A percentile compares a stretch with the other conserved stretches of the same genome.
These are phyloP conservation scores for Drosophila kanapiae DNA, from an alignment of 1,140 invertebrate species.

Conservation along the genomic window DNA sequence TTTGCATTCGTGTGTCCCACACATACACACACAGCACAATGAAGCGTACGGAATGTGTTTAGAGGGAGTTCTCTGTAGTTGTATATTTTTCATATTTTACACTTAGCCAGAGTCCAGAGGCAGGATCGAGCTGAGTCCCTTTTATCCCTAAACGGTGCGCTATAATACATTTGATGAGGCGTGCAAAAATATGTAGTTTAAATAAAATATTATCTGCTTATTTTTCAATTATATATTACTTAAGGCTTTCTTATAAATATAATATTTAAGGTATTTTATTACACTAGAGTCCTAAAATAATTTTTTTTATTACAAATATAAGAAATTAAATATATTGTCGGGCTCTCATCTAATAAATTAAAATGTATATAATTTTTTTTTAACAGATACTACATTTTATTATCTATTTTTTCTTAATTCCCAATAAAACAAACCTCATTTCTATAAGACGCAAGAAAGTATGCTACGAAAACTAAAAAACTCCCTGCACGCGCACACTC, in stretches of 20 bases:
- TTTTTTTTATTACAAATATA: too few species aligned
- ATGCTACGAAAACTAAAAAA: constrained; percentile 35
- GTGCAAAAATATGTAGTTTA: not conserved
- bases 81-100: constrained; percentile 71
- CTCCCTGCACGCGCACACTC: constrained; percentile 19
- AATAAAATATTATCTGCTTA: not conserved
- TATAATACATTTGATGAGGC: constrained; percentile 6
- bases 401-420: too few species aligned
- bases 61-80: constrained; percentile 34
- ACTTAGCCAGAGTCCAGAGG: constrained; percentile 43
- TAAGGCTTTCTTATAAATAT: too few species aligned
- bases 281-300: too few species aligned
- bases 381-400: too few species aligned
- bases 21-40: constrained; percentile 48
- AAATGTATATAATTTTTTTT: too few species aligned
- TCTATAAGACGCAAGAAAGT: constrained; percentile 41
- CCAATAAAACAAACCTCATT: too few species aligned
- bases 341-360: too few species aligned
- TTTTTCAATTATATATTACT: not conserved
- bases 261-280: too few species aligned
- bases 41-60: constrained; percentile 73
- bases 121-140: constrained; percentile 43
- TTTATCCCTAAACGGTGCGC: constrained; percentile 25
- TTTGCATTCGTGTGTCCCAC: constrained; percentile 52
- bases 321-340: too few species aligned